These are phyloP conservation scores for Eucera pruinosa DNA, from an alignment of 2,888 invertebrate species.

Conservation along the genomic window DNA sequence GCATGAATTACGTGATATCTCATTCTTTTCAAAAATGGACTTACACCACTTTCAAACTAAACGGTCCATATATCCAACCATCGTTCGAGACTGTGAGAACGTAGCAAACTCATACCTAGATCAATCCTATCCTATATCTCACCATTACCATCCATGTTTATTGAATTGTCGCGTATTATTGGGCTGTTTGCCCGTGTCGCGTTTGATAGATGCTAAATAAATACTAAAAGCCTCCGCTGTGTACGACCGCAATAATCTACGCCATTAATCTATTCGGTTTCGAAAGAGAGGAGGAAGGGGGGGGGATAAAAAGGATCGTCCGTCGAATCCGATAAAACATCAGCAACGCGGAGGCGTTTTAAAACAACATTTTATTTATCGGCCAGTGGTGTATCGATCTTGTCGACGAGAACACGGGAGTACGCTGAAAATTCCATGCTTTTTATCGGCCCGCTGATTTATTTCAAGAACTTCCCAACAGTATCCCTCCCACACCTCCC, in stretches of 20 bases:
- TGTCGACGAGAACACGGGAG: slow-evolving; percentile 22
- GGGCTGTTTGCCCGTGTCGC: no score
- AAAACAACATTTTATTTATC: slow-evolving; percentile 45
- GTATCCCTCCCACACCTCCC: background rate
- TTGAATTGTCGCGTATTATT: no score
- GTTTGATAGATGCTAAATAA: no score
- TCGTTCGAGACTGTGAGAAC: no score
- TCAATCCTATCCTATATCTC: no score
- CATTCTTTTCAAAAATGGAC: no score
- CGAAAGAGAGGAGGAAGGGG: no score
- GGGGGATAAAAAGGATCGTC: slow-evolving; percentile 3
- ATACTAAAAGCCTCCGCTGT: background rate
- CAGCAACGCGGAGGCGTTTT: slow-evolving; percentile 2
- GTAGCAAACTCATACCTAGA: no score
- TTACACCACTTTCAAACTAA: no score
- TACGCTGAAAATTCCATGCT: slow-evolving; percentile 38
- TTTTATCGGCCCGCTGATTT: slow-evolving; percentile 58
- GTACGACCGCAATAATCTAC: slow-evolving; percentile 6
- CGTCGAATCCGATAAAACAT: background rate
- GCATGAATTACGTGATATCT: no score
- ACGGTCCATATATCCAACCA: no score
- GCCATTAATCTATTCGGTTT: slow-evolving; percentile 18
- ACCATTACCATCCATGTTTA: no score
- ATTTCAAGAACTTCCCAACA: slow-evolving; percentile 48
- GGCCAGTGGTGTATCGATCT: slow-evolving; percentile 41